These are phyloP conservation scores for Malurus elegans DNA, from an alignment of 2,113 vertebrate species.

Conservation along the genomic window DNA sequence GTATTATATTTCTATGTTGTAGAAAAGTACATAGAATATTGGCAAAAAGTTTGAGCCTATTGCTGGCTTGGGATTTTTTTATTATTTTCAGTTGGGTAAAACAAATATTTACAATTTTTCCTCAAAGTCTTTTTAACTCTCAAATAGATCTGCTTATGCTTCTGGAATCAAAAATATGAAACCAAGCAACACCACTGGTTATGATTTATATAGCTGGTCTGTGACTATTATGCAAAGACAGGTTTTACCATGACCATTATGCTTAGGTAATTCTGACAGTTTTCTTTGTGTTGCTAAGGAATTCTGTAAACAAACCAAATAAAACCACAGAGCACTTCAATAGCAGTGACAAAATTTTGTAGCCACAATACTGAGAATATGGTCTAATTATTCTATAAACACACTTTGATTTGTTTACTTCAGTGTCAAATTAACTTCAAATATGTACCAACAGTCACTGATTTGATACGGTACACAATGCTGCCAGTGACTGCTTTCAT, in stretches of 20 bases:
- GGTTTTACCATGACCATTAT: slow-evolving; percentile 43
- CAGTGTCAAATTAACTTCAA: slow-evolving; percentile 81
- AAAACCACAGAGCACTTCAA: slow-evolving; percentile 69
- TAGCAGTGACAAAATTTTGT: slow-evolving; percentile 72
- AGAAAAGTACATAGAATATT: not conserved
- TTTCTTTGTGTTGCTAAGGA: slow-evolving; percentile 75
- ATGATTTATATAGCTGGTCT: slow-evolving; percentile 8
- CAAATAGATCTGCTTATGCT: slow-evolving; percentile 6
- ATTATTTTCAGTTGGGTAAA: not conserved
- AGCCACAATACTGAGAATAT: slow-evolving; percentile 70
- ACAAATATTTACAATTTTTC: not conserved
- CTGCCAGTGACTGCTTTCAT: slow-evolving; percentile 34
- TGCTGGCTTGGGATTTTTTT: not conserved
- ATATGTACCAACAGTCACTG: slow-evolving; percentile 71
- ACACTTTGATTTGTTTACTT: slow-evolving; percentile 81
- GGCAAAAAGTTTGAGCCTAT: not conserved
- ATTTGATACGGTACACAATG: slow-evolving; percentile 60
- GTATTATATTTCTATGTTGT: not conserved
- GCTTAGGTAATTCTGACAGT: slow-evolving; percentile 42
- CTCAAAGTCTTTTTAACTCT: not conserved
- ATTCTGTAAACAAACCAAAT: slow-evolving; percentile 71
- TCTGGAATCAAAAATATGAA: not conserved
- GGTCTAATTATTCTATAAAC: slow-evolving; percentile 82
- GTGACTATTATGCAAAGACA: not conserved
- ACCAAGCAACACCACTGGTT: not conserved